Percentiles rank a stretch among this genome's conserved stretches.
phyloP scores from a whole-genome alignment of 2,113 vertebrate genomes.

The Anarhynchus alexandrinus region DNA sequence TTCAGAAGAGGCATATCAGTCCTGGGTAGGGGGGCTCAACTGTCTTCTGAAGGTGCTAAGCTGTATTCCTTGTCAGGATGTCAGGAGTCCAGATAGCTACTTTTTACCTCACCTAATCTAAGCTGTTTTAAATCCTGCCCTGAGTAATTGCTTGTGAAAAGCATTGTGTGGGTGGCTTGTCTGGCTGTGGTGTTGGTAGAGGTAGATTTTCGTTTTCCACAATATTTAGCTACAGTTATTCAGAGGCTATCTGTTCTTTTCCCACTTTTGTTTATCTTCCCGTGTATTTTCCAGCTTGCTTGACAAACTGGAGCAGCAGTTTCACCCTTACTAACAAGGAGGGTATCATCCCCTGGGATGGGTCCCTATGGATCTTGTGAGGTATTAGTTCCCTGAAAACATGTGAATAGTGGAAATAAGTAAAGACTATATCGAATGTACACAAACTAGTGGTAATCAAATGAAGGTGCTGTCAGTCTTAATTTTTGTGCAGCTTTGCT shows the following conservation, averaged over 20 bases:
- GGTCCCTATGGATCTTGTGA: not conserved
- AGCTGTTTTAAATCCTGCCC: conserved; percentile 24
- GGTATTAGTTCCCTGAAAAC: not conserved
- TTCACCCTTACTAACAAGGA: not conserved
- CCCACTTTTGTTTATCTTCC: not conserved
- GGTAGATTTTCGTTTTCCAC: not conserved
- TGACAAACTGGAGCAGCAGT: not conserved
- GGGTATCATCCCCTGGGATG: not conserved
- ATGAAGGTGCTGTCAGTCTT: not conserved
- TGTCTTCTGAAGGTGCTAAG: not conserved
- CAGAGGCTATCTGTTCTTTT: not conserved
- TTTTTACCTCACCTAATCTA: conserved; percentile 24
- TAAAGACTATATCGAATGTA: not conserved
- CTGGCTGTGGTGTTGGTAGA: not conserved
- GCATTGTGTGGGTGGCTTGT: not conserved
- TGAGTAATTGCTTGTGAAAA: conserved; percentile 48
- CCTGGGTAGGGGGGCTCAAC: not conserved
- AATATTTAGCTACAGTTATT: not conserved
- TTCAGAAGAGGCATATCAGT: not conserved
- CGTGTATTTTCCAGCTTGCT: not conserved
- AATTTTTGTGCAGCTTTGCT: not conserved
- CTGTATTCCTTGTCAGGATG: not conserved
- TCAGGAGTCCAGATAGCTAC: not conserved
- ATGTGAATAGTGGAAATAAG: not conserved
- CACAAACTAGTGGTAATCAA: not conserved